Conservation (phyloP, 2,888 invertebrate genomes). For the Orthonychiurus folsomi region DNA sequence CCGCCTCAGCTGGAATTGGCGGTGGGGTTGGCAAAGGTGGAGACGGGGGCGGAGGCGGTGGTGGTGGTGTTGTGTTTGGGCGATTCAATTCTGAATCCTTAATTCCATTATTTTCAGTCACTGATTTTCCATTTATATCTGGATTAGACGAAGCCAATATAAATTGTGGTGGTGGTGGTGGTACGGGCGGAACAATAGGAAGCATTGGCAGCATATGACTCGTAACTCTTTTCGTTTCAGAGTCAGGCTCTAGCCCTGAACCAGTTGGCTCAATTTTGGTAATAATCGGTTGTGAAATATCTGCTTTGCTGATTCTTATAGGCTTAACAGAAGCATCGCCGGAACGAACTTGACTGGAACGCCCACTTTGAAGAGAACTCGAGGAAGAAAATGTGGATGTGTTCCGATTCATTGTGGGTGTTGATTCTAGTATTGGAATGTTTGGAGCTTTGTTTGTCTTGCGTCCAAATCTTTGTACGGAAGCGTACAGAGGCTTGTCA, state of each 20-base stretch:
- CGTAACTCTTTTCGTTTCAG: slow-evolving; percentile 32
- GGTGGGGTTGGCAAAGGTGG: slow-evolving; percentile 1
- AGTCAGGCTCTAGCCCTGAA: too few species aligned
- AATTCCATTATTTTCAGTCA: background rate
- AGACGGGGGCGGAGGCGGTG: slow-evolving; percentile 9
- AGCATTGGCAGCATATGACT: slow-evolving; percentile 14
- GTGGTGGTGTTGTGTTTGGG: background rate
- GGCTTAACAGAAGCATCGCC: background rate
- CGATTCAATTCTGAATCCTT: too few species aligned
- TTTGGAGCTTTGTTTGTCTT: background rate
- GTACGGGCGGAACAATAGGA: slow-evolving; percentile 3
- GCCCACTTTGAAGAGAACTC: background rate
- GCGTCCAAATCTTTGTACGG: slow-evolving; percentile 25
- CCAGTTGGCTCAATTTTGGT: slow-evolving; percentile 29
- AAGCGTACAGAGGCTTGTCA: slow-evolving; percentile 26
- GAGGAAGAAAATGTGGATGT: background rate
- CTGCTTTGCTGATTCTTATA: background rate
- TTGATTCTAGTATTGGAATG: background rate
- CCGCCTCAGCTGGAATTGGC: background rate
- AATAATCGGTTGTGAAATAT: slow-evolving; percentile 9
- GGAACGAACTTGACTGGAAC: background rate
- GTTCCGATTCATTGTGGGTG: background rate
- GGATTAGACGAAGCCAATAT: background rate
- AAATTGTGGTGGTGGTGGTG: slow-evolving; percentile 12
- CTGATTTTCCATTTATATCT: background rate